phyloP scores from a whole-genome alignment of 2,797 vertebrate species.

The Oreochromis mossambicus region DNA sequence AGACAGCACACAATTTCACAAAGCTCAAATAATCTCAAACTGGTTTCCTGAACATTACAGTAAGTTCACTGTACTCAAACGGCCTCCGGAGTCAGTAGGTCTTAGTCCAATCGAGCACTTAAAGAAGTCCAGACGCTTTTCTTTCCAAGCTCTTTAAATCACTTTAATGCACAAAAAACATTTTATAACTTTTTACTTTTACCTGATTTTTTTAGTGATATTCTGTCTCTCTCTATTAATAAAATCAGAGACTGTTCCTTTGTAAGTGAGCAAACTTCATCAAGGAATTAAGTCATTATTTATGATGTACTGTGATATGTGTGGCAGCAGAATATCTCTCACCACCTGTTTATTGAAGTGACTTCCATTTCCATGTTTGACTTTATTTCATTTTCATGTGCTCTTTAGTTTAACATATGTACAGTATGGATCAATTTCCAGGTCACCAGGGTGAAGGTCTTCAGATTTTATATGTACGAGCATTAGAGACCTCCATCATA shows the following conservation, averaged over 20 bases:
- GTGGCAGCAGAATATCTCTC: background rate
- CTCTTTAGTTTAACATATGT: background rate
- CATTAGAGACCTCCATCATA: background rate
- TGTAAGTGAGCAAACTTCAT: background rate
- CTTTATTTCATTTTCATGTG: background rate
- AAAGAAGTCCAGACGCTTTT: background rate
- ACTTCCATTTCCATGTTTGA: background rate
- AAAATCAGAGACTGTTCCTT: background rate
- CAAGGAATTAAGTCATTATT: background rate
- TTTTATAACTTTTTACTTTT: background rate
- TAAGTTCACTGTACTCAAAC: background rate
- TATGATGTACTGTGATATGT: background rate
- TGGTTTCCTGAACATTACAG: background rate
- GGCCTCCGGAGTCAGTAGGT: background rate
- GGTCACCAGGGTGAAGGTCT: background rate
- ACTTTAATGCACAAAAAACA: background rate
- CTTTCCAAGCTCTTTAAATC: background rate
- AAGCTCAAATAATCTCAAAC: background rate
- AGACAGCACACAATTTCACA: background rate
- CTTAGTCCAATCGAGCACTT: background rate
- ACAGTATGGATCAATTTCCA: background rate
- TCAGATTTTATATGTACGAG: background rate
- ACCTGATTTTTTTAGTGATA: background rate
- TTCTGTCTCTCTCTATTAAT: background rate
- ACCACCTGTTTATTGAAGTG: background rate